Percentiles rank a stretch among this genome's conserved stretches.
phyloP scores from a whole-genome alignment of 2,888 invertebrate species.

The Apodemia zela region DNA sequence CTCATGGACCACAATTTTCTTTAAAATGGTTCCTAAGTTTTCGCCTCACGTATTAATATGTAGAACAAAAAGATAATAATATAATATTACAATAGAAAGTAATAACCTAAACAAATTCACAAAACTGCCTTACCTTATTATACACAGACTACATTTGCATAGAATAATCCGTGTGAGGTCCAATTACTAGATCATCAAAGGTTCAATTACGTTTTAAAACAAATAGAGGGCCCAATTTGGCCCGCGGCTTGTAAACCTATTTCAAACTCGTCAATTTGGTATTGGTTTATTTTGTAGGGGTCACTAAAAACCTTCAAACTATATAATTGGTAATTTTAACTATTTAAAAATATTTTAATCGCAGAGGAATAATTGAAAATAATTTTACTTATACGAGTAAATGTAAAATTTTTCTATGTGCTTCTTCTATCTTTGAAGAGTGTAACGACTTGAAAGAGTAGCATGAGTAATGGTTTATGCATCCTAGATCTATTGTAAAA shows the following conservation, averaged over 20 bases:
- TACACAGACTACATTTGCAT: conserved; percentile 69
- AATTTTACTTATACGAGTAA: too few species aligned
- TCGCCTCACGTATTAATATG: too few species aligned
- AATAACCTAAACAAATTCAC: neutral
- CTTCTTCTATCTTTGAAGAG: too few species aligned
- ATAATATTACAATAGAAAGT: neutral
- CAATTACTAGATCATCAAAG: conserved; percentile 57
- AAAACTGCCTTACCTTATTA: conserved; percentile 42
- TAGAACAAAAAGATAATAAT: too few species aligned
- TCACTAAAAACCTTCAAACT: conserved; percentile 23
- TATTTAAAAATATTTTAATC: conserved; percentile 22
- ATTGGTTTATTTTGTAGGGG: neutral
- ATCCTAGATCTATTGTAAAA: too few species aligned
- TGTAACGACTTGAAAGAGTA: too few species aligned
- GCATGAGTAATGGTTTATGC: too few species aligned
- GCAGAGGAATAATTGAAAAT: neutral
- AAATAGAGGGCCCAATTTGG: conserved; percentile 50
- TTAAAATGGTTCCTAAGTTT: too few species aligned
- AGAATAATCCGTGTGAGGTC: conserved; percentile 53
- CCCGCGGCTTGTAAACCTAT: conserved; percentile 39
- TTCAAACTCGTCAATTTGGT: conserved; percentile 33
- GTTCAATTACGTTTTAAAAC: conserved; percentile 61
- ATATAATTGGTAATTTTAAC: conserved; percentile 27
- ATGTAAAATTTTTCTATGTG: too few species aligned
- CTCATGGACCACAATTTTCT: too few species aligned